Base-by-base conservation (phyloP, 2,797 vertebrate genomes). In the Poeciliopsis infans region DNA sequence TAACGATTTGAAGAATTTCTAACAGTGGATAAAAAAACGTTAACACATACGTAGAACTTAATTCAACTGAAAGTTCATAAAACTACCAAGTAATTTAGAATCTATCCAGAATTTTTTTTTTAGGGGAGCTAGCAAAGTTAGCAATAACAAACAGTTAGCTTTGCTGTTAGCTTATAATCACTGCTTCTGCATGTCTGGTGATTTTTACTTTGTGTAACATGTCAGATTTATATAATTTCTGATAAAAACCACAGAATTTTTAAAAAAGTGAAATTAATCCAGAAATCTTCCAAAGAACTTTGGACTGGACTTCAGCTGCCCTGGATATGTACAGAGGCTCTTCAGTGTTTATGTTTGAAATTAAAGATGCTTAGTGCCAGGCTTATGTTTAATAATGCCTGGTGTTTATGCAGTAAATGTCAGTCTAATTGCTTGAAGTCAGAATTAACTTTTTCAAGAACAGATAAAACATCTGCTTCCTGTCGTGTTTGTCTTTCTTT, bases 381-480 rank as follows among this genome's bases (percentile, higher is more conserved):
- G 33, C 7, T 2, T 43, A n/a, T 13, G 7, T n/a, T 70, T 70
- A n/a, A n/a, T n/a, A 8, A 18, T 36, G 59, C 31, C 15, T 66
- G 16, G 64, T 70, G 68, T 28, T 43, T 16, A n/a, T 70, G 68
- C 41, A 45, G 39, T 45, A 28, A 70, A 45, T 25, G 41, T 45
- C 41, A 45, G 12, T 15, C 12, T 43, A 28, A 70, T 45, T 45
- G 41, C 68, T 18, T 45, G 68, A 45, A 70, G 68, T 70, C 45
- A 45, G 68, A 70, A 45, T 28, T n/a, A n/a, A 45, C 39, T 69
- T 69, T 69, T 70, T 70, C 20, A 70, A 70, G 68, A n/a, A 45
- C 23, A 45, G 68, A 45, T 70, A 45, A 70, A 70, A 45, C 25
- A 70, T 70, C 25, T 70, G 66, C 66, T n/a, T 69, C 39, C 72